Evolutionary conservation across 2,113 vertebrate species (phyloP).

Genomic region (Lathamus discolor): DNA sequence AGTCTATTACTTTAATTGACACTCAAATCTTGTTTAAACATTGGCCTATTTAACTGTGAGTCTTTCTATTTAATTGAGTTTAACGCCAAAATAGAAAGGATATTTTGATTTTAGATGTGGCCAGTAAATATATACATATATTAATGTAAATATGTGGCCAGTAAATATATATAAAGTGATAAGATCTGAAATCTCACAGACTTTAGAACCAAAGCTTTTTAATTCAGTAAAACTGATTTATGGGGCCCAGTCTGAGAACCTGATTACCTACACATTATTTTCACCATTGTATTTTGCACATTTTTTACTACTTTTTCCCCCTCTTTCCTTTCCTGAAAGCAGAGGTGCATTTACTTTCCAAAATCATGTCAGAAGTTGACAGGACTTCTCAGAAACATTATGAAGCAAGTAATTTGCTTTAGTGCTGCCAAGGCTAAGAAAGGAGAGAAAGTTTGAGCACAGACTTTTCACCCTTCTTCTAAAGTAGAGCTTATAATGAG

Average conservation of each 20-base stretch:
- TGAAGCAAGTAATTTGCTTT: neutral
- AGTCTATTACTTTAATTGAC: conserved; percentile 19
- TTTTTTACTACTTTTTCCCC: neutral
- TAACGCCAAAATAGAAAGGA: neutral
- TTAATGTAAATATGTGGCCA: neutral
- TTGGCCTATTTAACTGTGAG: conserved; percentile 31
- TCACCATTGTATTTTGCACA: neutral
- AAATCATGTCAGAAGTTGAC: neutral
- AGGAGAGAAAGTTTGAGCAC: neutral
- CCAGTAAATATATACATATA: neutral
- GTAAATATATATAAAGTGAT: neutral
- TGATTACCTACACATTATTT: neutral
- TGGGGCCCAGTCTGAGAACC: neutral
- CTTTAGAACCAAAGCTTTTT: neutral
- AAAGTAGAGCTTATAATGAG: neutral
- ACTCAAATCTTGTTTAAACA: conserved; percentile 39
- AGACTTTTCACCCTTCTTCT: neutral
- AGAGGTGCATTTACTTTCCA: neutral
- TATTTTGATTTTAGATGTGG: neutral
- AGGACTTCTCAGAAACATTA: neutral
- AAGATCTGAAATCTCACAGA: neutral
- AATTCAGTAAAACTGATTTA: neutral
- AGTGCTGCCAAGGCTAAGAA: neutral
- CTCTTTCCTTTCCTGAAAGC: neutral
- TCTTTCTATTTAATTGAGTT: conserved; percentile 23